Conservation (phyloP, 2,888 invertebrate species). For the Lasioglossum lativentre region DNA sequence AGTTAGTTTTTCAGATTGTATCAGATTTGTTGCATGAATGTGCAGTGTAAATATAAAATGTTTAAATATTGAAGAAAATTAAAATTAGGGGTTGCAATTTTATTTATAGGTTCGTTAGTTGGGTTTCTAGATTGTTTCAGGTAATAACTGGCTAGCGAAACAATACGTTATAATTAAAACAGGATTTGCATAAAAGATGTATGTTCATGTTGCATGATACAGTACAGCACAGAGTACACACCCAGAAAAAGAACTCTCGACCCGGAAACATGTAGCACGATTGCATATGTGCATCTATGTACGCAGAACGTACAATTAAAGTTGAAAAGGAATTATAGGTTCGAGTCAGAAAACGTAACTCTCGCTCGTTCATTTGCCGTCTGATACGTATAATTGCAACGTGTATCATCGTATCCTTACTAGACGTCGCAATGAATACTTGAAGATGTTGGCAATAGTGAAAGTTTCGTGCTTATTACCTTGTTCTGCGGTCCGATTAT, state of each 20-base stretch:
- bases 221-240: not conserved
- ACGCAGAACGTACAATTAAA: slow-evolving; percentile 3
- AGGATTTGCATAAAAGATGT: not conserved
- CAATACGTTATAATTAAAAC: not conserved
- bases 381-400: not conserved
- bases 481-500: not conserved
- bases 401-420: not conserved
- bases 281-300: not conserved
- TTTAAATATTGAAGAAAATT: not conserved
- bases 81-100: not conserved
- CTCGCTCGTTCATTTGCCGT: not conserved
- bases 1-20: not conserved
- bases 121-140: not conserved
- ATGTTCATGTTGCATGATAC: not conserved
- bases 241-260: not conserved
- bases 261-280: not conserved
- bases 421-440: not conserved
- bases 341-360: not conserved
- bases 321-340: not conserved
- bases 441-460: slow-evolving; percentile 20
- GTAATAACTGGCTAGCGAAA: not conserved
- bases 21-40: not conserved
- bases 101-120: not conserved
- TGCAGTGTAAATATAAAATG: not conserved
- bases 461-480: slow-evolving; percentile 28